Evolutionary conservation across 2,888 invertebrate genomes (phyloP).

Genomic region (Harpalus rubripes): DNA sequence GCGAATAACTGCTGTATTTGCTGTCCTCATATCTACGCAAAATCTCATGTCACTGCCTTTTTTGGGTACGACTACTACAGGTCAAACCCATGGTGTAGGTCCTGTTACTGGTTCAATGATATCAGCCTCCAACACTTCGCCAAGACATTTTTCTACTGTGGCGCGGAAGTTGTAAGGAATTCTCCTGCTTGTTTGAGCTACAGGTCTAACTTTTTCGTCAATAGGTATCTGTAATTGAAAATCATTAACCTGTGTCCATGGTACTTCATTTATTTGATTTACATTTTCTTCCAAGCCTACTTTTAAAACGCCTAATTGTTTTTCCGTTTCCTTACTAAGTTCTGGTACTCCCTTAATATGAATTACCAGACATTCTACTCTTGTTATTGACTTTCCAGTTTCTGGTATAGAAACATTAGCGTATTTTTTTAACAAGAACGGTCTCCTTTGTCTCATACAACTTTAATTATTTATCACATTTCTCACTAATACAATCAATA

Average conservation of each 20-base stretch:
- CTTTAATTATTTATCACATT: not conserved
- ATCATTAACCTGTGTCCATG: not conserved
- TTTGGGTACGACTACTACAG: conserved; percentile 1
- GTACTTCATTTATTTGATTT: not conserved
- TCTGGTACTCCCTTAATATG: not conserved
- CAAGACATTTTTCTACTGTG: not conserved
- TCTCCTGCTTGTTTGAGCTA: not conserved
- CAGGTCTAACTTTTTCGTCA: conserved; percentile 4
- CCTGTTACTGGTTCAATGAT: not conserved
- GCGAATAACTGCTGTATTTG: conserved; percentile 11
- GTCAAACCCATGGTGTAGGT: conserved; percentile 17
- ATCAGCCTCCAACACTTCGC: conserved; percentile 11
- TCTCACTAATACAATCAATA: not conserved
- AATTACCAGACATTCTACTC: not conserved
- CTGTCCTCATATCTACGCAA: conserved; percentile 15
- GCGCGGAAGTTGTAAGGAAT: not conserved
- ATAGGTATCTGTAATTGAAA: conserved; percentile 16
- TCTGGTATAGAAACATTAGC: not conserved
- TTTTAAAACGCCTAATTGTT: not conserved
- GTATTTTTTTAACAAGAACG: not conserved
- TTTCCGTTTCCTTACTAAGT: not conserved
- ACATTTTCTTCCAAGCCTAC: not conserved
- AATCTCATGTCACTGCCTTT: not conserved
- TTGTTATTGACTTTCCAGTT: conserved; percentile 1
- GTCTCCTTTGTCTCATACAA: not conserved